phyloP scores from a whole-genome alignment of 2,113 vertebrate species.

The Zosterops japonicus region DNA sequence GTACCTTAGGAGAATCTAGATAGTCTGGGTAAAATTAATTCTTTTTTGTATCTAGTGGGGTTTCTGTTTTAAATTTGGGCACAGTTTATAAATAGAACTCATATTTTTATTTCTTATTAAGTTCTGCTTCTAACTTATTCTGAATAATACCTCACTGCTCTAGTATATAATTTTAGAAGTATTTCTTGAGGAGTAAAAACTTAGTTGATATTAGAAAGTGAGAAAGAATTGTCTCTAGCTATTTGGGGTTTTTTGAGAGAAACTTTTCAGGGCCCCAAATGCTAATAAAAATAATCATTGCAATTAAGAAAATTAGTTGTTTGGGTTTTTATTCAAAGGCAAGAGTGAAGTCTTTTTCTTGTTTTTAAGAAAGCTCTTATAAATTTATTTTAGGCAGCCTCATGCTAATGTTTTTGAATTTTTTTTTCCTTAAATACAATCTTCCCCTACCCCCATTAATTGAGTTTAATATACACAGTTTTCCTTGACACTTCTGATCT shows the following conservation, averaged over 20 bases:
- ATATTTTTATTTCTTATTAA: background rate
- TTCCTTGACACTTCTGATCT: background rate
- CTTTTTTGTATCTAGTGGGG: background rate
- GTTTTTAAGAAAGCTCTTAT: background rate
- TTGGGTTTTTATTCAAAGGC: background rate
- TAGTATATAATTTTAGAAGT: background rate
- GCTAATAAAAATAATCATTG: background rate
- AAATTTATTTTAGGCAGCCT: background rate
- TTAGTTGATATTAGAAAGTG: background rate
- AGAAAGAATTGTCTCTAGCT: background rate
- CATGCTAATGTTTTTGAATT: background rate
- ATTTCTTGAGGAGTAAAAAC: background rate
- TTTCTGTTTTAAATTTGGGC: background rate
- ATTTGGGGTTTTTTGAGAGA: background rate
- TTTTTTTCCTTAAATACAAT: background rate
- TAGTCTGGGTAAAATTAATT: background rate
- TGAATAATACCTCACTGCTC: background rate
- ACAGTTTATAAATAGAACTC: background rate
- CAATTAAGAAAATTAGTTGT: background rate
- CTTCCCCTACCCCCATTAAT: background rate
- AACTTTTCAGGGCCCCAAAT: background rate
- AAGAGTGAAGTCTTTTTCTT: background rate
- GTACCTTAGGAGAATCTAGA: background rate
- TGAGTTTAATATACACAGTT: background rate
- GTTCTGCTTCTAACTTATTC: background rate